Conservation (phyloP, 2,113 vertebrate genomes). For the Xyliphius kryptos region DNA sequence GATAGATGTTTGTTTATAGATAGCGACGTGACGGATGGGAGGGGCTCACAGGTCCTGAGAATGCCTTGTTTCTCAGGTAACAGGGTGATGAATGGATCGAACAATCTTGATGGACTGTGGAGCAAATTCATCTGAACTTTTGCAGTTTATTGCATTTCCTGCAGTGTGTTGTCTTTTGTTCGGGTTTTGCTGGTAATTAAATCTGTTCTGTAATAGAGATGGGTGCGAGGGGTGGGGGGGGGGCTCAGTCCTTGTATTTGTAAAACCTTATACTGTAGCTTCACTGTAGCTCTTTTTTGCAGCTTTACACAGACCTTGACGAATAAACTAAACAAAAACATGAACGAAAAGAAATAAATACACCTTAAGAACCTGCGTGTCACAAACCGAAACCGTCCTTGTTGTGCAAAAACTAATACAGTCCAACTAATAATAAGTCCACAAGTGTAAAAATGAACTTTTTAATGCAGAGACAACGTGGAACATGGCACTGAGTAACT, state of each 20-base stretch:
- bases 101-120: conserved; percentile 47
- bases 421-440: too few relatives aligned
- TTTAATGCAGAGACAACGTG: too few relatives aligned
- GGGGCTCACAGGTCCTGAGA: conserved; percentile 37
- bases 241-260: background rate
- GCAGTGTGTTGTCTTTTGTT: conserved; percentile 2
- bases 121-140: conserved; percentile 46
- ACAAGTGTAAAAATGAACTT: too few relatives aligned
- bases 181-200: background rate
- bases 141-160: conserved; percentile 40
- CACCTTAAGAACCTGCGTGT: too few relatives aligned
- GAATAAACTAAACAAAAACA: too few relatives aligned
- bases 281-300: too few relatives aligned
- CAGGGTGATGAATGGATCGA: conserved; percentile 55
- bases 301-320: too few relatives aligned
- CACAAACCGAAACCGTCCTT: too few relatives aligned
- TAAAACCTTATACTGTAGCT: background rate
- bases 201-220: background rate
- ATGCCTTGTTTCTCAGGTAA: conserved; percentile 41
- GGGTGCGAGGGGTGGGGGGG: too few relatives aligned
- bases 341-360: too few relatives aligned
- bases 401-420: too few relatives aligned
- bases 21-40: conserved; percentile 53
- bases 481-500: too few relatives aligned
- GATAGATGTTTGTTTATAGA: conserved; percentile 48